phyloP scores from a whole-genome alignment of 2,113 vertebrate species.

The Hypocryptadius cinnamomeus region DNA sequence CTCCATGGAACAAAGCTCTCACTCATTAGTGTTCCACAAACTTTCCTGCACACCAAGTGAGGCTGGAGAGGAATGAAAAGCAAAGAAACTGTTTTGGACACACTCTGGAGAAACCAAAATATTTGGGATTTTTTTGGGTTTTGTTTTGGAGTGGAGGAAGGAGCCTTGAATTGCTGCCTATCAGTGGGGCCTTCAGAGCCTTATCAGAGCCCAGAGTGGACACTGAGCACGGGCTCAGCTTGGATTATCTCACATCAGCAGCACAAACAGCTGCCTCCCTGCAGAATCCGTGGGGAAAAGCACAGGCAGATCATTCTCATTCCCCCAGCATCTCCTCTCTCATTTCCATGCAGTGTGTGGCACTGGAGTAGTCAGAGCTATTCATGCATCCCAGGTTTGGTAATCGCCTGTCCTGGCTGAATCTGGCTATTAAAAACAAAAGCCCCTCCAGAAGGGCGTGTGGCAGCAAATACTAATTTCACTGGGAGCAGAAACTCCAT shows the following conservation, averaged over 20 bases:
- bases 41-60: not conserved
- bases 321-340: not conserved
- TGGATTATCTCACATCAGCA: not conserved
- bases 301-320: not conserved
- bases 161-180: conserved; percentile 61
- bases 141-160: conserved; percentile 6
- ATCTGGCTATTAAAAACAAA: conserved; percentile 22
- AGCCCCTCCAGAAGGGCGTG: not conserved
- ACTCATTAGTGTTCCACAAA: not conserved
- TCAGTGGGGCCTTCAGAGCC: not conserved
- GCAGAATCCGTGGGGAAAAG: not conserved
- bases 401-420: not conserved
- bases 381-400: conserved; percentile 21
- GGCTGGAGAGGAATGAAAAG: not conserved
- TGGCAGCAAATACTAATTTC: conserved; percentile 24
- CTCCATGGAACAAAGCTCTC: not conserved
- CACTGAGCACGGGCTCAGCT: not conserved
- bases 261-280: not conserved
- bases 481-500: not conserved
- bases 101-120: conserved; percentile 53
- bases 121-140: not conserved
- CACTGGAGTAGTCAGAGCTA: not conserved
- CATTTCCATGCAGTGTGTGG: conserved; percentile 18
- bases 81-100: conserved; percentile 49
- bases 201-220: not conserved